Base-by-base conservation (phyloP, 1,140 invertebrate genomes). In the Drosophila tropicalis region DNA sequence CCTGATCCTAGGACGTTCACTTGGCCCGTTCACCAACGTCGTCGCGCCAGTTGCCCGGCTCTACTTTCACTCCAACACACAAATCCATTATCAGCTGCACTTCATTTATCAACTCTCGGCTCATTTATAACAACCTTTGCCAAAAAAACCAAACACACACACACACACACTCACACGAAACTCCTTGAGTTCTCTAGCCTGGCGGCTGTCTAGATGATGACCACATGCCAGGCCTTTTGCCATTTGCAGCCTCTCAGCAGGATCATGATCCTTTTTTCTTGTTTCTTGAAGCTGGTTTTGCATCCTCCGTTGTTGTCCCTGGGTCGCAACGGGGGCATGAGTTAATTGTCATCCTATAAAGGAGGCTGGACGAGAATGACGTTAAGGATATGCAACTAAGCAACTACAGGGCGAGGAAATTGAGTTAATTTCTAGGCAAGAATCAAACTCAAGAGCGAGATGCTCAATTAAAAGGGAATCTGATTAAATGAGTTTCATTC, bases 101-200 rank as follows among this genome's bases (percentile, higher is more conserved):
- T 87, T 86, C 83, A 86, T 86, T 86, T 86, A 86, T 86, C 83
- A 86, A 86, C 44, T 76, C 68, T 41, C 68, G 56, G 51, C 60
- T 81, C 83, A 84, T 82, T 76, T 76, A 72, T 87, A 84, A 87
- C 70, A 70, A 81, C 79, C 79, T 67, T 81, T 72, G 70, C 75
- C 73, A 76, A 51, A 51, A 51, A 51, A 19, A n/a, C n/a, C n/a
- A 51, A 51, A 79, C 64, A 68, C 39, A 22, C 32, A 55, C 19
- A 34, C 10, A 44, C 72, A 65, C 79, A 55, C 19, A 34, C 10
- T 39, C 72, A 65, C 79, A 79, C 77, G 22, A 25, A 25, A 81
- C 67, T 57, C 60, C 73, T 82, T 77, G 79, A 73, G 55, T 34
- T 57, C 32, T 32, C 22, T 12, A 34, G 55, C 56, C 44, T 67